Conservation (phyloP, 2,797 vertebrate species). For the Dipus sagitta region DNA sequence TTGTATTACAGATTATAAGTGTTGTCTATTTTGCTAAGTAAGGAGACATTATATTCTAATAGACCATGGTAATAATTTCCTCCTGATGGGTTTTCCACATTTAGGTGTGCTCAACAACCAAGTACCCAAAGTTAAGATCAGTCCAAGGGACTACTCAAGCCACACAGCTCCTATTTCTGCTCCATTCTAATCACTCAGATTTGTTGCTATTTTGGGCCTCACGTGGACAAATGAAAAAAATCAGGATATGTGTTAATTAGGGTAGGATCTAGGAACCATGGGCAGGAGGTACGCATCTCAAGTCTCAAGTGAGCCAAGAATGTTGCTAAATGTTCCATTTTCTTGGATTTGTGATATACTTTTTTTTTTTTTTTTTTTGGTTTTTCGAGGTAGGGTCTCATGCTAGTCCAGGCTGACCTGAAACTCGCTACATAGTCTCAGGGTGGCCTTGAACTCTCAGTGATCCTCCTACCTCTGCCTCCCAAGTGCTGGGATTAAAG, state of each 20-base stretch:
- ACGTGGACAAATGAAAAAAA: neutral
- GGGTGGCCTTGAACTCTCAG: too few species aligned
- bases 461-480: too few species aligned
- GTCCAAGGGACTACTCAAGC: neutral
- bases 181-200: neutral
- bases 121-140: conserved; percentile 6
- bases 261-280: neutral
- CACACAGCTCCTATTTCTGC: neutral
- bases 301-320: neutral
- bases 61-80: conserved; percentile 1
- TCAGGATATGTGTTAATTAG: neutral
- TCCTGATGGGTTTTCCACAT: neutral
- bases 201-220: neutral
- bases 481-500: too few species aligned
- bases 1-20: neutral
- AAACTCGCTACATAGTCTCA: too few species aligned
- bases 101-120: neutral
- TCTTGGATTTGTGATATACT: neutral
- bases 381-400: too few species aligned
- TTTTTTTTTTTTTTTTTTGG: too few species aligned
- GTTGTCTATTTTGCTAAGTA: neutral
- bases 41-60: neutral
- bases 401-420: too few species aligned
- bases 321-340: neutral
- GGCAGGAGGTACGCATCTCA: neutral